phyloP scores from a whole-genome alignment of 2,113 vertebrate species.

The Heterotilapia buettikoferi region DNA sequence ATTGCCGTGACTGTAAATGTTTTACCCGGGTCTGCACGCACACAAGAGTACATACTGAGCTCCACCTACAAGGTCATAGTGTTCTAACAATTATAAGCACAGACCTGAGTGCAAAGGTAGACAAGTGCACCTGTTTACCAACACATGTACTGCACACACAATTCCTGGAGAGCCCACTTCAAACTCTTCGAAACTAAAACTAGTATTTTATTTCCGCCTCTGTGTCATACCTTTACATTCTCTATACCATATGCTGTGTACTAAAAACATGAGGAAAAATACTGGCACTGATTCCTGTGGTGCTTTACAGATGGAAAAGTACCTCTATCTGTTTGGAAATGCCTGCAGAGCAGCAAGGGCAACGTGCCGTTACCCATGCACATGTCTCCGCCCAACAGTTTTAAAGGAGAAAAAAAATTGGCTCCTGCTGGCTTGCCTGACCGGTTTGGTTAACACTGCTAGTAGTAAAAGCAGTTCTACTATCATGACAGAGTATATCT shows the following conservation, averaged over 20 bases:
- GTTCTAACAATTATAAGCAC: not conserved
- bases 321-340: conserved; percentile 27
- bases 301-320: conserved; percentile 26
- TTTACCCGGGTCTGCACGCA: not conserved
- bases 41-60: not conserved
- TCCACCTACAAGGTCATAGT: not conserved
- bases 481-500: not conserved
- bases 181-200: not conserved
- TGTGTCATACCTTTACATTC: not conserved
- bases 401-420: not conserved
- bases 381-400: conserved; percentile 21
- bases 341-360: not conserved
- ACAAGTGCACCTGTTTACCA: not conserved
- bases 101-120: not conserved
- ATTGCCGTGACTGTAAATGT: not conserved
- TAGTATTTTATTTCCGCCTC: not conserved
- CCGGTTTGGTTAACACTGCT: conserved; percentile 15
- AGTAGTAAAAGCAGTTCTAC: not conserved
- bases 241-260: not conserved
- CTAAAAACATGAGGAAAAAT: conserved; percentile 10
- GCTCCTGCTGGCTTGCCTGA: conserved; percentile 5
- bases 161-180: not conserved
- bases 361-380: not conserved
- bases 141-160: not conserved
- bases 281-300: conserved; percentile 9